Evolutionary conservation across 2,113 vertebrate genomes (phyloP).

Genomic region (Podarcis cretensis): DNA sequence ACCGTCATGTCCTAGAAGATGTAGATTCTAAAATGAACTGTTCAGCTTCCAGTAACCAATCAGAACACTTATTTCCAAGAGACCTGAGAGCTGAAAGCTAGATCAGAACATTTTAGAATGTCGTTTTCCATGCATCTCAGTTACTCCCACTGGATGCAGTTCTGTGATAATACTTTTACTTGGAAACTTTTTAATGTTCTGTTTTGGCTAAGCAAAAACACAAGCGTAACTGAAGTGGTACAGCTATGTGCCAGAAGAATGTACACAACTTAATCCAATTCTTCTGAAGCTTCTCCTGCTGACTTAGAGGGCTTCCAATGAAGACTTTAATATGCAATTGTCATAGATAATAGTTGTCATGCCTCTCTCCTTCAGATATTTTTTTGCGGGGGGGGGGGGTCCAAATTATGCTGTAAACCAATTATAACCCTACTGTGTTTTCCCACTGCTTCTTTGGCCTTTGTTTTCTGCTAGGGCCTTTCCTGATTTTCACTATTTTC

Average conservation of each 20-base stretch:
- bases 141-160: neutral
- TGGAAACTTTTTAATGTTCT: neutral
- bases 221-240: accelerated
- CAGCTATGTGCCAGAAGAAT: neutral
- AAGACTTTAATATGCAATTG: too few relatives aligned
- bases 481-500: too few relatives aligned
- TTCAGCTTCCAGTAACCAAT: neutral
- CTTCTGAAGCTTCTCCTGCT: neutral
- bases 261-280: neutral
- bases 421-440: neutral
- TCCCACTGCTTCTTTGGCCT: neutral
- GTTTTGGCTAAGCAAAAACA: neutral
- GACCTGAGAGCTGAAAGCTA: neutral
- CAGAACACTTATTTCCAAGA: neutral
- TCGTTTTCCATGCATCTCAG: neutral
- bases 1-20: neutral
- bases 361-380: neutral
- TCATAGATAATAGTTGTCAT: too few relatives aligned
- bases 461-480: neutral
- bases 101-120: neutral
- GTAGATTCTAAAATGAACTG: neutral
- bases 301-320: too few relatives aligned
- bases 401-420: neutral
- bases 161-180: neutral
- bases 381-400: neutral